A percentile compares a stretch with the other conserved stretches of the same genome.
Conservation (phyloP, 2,797 vertebrate species). For the Decapterus maruadsi region DNA sequence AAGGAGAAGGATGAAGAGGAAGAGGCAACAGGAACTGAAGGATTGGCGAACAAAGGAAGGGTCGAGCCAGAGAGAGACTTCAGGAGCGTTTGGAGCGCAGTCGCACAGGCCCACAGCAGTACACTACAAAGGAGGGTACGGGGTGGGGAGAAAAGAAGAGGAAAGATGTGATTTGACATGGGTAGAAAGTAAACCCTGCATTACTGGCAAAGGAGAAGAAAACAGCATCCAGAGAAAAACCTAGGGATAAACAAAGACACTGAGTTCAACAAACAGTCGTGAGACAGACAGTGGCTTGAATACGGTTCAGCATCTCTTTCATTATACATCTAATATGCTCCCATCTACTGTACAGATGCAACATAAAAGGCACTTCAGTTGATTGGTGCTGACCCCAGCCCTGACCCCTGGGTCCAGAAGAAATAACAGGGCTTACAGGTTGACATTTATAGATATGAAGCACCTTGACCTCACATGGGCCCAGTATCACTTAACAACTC, state of each 20-base stretch:
- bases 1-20: constrained; percentile 28
- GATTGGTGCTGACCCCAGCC: constrained; percentile 63
- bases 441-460: constrained; percentile 71
- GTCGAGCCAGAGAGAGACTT: constrained; percentile 83
- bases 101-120: constrained; percentile 89
- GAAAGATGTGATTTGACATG: constrained; percentile 60
- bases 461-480: constrained; percentile 55
- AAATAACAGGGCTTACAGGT: constrained; percentile 47
- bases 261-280: not conserved
- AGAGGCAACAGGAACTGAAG: constrained; percentile 44
- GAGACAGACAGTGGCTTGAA: not conserved
- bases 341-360: constrained; percentile 36
- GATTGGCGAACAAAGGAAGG: constrained; percentile 63
- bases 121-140: constrained; percentile 75
- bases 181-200: constrained; percentile 20
- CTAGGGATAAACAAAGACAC: not conserved
- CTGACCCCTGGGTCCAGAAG: constrained; percentile 55
- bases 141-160: constrained; percentile 74
- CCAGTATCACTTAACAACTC: constrained; percentile 55
- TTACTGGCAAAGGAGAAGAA: constrained; percentile 66
- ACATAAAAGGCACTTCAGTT: constrained; percentile 53
- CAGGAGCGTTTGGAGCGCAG: constrained; percentile 90
- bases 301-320: constrained; percentile 5
- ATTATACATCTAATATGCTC: constrained; percentile 45
- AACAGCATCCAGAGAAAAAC: constrained; percentile 43